Percentiles rank a stretch among this genome's conserved stretches.
Conservation (phyloP, 2,113 vertebrate genomes). For the Stercorarius parasiticus region DNA sequence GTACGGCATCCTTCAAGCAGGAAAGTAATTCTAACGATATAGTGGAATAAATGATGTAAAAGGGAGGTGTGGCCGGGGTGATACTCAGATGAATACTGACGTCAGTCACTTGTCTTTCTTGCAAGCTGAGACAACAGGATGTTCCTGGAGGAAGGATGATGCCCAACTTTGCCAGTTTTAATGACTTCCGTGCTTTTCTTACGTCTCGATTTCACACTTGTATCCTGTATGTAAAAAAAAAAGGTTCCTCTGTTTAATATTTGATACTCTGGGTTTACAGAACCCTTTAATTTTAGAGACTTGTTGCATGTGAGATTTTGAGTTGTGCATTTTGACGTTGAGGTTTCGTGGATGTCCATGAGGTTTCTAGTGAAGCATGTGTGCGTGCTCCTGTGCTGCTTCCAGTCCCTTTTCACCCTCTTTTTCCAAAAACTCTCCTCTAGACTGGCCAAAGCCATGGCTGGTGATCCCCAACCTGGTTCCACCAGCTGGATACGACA, state of each 20-base stretch:
- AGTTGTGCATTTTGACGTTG: not conserved
- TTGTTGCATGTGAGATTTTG: not conserved
- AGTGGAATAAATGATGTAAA: not conserved
- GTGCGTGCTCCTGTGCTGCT: not conserved
- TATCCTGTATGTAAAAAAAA: not conserved
- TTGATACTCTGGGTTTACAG: not conserved
- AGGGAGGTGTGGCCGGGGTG: not conserved
- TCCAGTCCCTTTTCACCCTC: not conserved
- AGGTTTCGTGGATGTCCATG: not conserved
- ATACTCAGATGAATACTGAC: accelerated
- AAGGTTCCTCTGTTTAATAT: not conserved
- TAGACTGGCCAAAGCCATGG: not conserved
- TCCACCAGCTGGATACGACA: not conserved
- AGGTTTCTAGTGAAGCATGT: not conserved
- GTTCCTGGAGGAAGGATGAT: not conserved
- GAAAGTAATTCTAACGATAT: not conserved
- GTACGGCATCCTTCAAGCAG: not conserved
- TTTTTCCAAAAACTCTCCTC: not conserved
- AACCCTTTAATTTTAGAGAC: not conserved
- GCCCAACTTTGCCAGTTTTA: not conserved
- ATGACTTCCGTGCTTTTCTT: not conserved
- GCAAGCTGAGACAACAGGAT: not conserved
- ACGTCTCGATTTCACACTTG: not conserved
- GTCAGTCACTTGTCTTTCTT: not conserved
- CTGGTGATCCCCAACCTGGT: not conserved